These are phyloP conservation scores for Tupiocoris notatus DNA, from an alignment of 2,888 invertebrate species.

Conservation along the genomic window DNA sequence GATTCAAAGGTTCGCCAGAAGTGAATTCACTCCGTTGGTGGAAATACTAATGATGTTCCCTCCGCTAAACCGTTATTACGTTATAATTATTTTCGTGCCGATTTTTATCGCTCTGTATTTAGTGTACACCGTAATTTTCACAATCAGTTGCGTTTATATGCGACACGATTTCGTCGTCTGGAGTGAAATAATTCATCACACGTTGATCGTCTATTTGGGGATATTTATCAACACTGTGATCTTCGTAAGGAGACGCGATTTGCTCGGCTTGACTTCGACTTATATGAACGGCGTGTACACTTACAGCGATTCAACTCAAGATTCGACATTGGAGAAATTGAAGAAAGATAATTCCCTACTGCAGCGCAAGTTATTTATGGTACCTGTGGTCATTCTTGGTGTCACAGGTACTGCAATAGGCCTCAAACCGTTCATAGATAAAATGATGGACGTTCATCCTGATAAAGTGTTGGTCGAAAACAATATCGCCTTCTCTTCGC, in stretches of 20 bases:
- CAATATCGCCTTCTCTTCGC: neutral
- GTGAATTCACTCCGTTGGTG: neutral
- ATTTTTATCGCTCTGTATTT: neutral
- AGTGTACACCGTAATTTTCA: neutral
- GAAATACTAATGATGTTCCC: slow-evolving; percentile 2
- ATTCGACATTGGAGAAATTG: neutral
- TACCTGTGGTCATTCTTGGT: slow-evolving; percentile 3
- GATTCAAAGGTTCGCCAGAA: neutral
- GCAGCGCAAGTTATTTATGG: neutral
- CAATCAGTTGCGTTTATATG: slow-evolving; percentile 2
- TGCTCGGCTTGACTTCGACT: neutral
- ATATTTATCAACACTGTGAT: slow-evolving; percentile 15
- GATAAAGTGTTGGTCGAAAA: neutral
- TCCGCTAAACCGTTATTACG: neutral
- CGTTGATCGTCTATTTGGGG: slow-evolving; percentile 10
- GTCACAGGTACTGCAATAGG: slow-evolving; percentile 7
- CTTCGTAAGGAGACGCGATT: neutral
- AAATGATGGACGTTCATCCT: neutral
- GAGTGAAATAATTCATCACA: slow-evolving; percentile 32
- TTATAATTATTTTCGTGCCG: neutral
- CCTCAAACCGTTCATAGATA: slow-evolving; percentile 21
- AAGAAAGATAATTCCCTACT: neutral
- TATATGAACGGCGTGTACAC: slow-evolving; percentile 10
- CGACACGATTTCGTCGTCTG: slow-evolving; percentile 25
- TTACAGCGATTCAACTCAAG: slow-evolving; percentile 4